Evolutionary conservation across 2,888 invertebrate genomes (phyloP), one percentile per base, ranked within the genome.

Genomic region (Molanna angustata): DNA sequence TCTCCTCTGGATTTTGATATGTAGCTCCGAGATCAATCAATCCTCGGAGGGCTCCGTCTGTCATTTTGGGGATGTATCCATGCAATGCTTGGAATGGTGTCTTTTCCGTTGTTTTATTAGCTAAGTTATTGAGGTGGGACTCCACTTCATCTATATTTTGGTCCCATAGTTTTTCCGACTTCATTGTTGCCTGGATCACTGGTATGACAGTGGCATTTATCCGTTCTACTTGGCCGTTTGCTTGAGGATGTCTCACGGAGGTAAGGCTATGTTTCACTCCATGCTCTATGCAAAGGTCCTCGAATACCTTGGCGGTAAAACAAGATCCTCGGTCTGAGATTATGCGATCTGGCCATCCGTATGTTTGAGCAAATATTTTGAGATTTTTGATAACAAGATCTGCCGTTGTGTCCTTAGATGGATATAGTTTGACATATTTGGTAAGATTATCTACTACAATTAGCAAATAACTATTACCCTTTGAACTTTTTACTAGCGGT

Each of bases 191-290:
- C 35, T 35, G 35, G 9, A 35, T 35, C 9, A 35, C 35, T n/a
- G 35, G 35, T 4, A 35, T 14, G 14, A 35, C 35, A 4, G 35
- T 35, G 35, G 35, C 35, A n/a, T 35, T 35, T 13, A 35, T 14
- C 35, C 35, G 9, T n/a, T 35, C 35, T 13, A 35, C 35, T n/a
- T 35, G 35, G 14, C 35, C 35, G 35, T 35, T 35, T 13, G 35
- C 35, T 35, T 35, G 35, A n/a, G 35, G 35, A 13, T 35, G 35
- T 35, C 35, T 35, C 4, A 35, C 35, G 4, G 35, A 35, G 4
- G 14, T 35, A 4, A 35, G 35, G 13, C 35, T 35, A 14, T 35
- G 35, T 13, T n/a, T 35, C 4, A 35, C 14, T 35, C 35, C 35
- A 4, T 35, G 35, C 4, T 11, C 6, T 14, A 35, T 35, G 13